Percentiles rank a stretch among this genome's conserved stretches.
phyloP scores from a whole-genome alignment of 23 tunicate genomes.

The Botrylloides violaceus region DNA sequence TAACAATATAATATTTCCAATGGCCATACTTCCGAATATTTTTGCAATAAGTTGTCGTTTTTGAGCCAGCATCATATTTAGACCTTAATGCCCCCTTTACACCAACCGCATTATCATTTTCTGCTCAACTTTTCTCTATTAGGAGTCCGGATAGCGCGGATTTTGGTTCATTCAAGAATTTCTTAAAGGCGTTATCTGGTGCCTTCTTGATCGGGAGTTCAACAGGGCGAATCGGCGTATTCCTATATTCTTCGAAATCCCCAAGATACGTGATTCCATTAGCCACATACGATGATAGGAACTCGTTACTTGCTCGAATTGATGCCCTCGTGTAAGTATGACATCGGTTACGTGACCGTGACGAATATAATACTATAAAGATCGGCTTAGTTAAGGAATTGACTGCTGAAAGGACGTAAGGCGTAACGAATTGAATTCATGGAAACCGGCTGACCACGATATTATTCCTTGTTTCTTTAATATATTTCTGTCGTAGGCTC shows the following conservation, averaged over 20 bases:
- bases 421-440: background rate
- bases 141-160: slow-evolving; percentile 49
- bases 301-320: slow-evolving; percentile 25
- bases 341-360: too few species aligned
- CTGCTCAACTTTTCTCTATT: too few species aligned
- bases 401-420: background rate
- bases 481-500: too few species aligned
- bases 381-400: background rate
- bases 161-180: slow-evolving; percentile 39
- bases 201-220: slow-evolving; percentile 41
- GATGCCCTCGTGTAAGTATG: slow-evolving; percentile 24
- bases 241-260: slow-evolving; percentile 33
- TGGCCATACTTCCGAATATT: too few species aligned
- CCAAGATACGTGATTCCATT: slow-evolving; percentile 48
- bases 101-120: too few species aligned
- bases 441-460: too few species aligned
- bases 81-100: too few species aligned
- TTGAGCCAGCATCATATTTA: too few species aligned
- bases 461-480: too few species aligned
- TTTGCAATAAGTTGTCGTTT: too few species aligned
- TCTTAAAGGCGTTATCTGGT: slow-evolving; percentile 32
- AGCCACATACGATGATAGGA: slow-evolving; percentile 35
- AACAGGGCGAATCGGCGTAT: slow-evolving; percentile 45
- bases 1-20: too few species aligned
- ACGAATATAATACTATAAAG: too few species aligned